These are phyloP conservation scores for Falco rusticolus DNA, from an alignment of 2,797 vertebrate species.

Conservation along the genomic window DNA sequence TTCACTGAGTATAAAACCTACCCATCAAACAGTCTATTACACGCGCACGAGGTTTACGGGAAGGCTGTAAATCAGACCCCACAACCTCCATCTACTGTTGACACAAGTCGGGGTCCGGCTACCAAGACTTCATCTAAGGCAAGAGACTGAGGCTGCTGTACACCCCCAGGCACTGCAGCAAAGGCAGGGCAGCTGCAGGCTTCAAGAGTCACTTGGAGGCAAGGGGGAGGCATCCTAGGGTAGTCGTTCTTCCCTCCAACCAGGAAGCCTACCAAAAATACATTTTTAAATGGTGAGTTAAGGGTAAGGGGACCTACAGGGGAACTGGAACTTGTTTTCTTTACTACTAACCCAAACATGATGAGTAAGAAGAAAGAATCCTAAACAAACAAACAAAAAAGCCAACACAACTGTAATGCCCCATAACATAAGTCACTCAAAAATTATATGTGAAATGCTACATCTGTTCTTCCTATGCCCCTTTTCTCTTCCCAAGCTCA, in stretches of 20 bases:
- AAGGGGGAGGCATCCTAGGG: not conserved
- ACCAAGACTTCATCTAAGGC: not conserved
- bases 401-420: slow-evolving; percentile 37
- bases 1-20: not conserved
- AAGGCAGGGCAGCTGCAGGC: not conserved
- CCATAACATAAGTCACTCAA: slow-evolving; percentile 42
- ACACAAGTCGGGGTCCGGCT: not conserved
- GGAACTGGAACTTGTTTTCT: not conserved
- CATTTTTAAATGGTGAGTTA: not conserved
- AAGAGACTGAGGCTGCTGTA: not conserved
- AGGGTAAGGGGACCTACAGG: not conserved
- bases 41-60: not conserved
- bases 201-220: not conserved
- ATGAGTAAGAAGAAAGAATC: not conserved
- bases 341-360: not conserved
- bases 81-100: not conserved
- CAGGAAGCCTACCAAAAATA: not conserved
- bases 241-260: not conserved
- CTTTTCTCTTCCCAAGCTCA: slow-evolving; percentile 8
- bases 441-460: slow-evolving; percentile 54
- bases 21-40: not conserved
- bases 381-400: not conserved
- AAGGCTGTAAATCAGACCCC: not conserved
- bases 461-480: slow-evolving; percentile 27
- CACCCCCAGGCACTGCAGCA: not conserved